Evolutionary conservation across 2,888 invertebrate genomes (phyloP).

Genomic region (Orthonevra nobilis): DNA sequence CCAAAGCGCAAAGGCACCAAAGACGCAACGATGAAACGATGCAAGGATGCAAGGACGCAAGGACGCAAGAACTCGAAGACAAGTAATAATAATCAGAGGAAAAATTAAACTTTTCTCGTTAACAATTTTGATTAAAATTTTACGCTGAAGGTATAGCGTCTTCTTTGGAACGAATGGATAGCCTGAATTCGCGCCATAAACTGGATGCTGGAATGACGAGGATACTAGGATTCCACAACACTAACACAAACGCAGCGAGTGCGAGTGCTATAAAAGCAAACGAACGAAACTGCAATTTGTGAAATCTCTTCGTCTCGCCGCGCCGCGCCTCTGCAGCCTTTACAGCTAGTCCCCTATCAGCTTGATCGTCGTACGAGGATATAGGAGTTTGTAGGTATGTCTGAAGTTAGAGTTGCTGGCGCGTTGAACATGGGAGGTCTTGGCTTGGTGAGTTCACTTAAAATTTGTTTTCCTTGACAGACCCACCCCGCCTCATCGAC

Average conservation of each 20-base stretch:
- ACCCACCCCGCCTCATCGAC: neutral
- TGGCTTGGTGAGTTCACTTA: slow-evolving; percentile 42
- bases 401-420: slow-evolving; percentile 6
- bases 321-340: neutral
- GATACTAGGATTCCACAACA: neutral
- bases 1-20: slow-evolving; percentile 15
- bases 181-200: neutral
- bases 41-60: neutral
- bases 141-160: slow-evolving; percentile 55
- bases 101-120: slow-evolving; percentile 73
- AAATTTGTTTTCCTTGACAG: slow-evolving; percentile 46
- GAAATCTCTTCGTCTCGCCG: slow-evolving; percentile 17
- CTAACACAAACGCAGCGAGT: slow-evolving; percentile 5
- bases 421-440: slow-evolving; percentile 17
- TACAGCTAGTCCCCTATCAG: neutral
- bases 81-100: slow-evolving; percentile 72
- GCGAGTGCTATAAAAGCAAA: slow-evolving; percentile 35
- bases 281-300: slow-evolving; percentile 51
- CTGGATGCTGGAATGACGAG: neutral
- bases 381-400: no score
- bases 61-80: slow-evolving; percentile 43
- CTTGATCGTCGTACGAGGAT: slow-evolving; percentile 38
- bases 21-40: neutral
- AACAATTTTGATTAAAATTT: slow-evolving; percentile 73
- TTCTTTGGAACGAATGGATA: neutral